Conservation (phyloP, 92 coral and sea anemone genomes). For the Heteractis magnifica region DNA sequence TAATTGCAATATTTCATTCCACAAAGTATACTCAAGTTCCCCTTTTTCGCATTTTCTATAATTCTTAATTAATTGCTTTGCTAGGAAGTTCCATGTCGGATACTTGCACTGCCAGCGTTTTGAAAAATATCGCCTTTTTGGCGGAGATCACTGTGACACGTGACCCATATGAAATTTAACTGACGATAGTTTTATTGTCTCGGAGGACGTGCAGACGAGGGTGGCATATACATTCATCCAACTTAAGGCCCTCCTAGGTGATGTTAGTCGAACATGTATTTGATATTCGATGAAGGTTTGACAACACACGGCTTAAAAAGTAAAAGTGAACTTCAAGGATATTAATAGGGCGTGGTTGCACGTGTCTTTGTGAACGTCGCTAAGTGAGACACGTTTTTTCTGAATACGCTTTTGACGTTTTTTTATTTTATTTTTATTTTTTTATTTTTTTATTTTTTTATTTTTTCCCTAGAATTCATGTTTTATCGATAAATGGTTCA, state of each 20-base stretch:
- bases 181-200: not conserved
- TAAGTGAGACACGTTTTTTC: no score
- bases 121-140: not conserved
- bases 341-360: no score
- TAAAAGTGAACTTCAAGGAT: no score
- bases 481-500: no score
- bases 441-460: no score
- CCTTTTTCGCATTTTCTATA: not conserved
- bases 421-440: no score
- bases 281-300: not conserved
- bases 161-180: not conserved
- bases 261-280: not conserved
- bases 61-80: not conserved
- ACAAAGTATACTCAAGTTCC: not conserved
- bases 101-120: not conserved
- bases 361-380: no score
- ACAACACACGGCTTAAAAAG: not conserved
- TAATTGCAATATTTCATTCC: not conserved
- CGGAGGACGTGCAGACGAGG: not conserved
- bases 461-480: no score
- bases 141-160: not conserved
- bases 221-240: not conserved
- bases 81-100: not conserved
- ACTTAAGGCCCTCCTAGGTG: not conserved
- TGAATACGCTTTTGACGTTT: no score